Evolutionary conservation across 1,140 invertebrate species (phyloP).

Genomic region (Phymorhynchus buccinoides): DNA sequence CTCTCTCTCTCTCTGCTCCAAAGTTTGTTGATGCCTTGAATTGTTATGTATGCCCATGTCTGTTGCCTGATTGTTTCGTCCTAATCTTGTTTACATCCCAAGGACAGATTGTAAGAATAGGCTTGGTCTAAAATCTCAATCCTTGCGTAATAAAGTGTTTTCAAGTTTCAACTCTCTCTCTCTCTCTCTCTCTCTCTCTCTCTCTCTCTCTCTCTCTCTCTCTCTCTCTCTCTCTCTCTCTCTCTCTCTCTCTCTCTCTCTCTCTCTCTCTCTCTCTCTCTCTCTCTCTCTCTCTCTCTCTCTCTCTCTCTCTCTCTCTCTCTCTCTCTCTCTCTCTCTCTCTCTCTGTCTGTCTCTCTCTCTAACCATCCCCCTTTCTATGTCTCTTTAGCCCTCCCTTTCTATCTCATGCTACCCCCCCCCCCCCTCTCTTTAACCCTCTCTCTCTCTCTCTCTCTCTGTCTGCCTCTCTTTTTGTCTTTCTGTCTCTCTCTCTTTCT

Average conservation of each 20-base stretch:
- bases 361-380: not conserved
- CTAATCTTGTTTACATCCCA: no score
- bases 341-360: constrained; percentile 14
- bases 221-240: constrained; percentile 26
- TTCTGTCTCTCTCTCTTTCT: not conserved
- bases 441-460: constrained; percentile 7
- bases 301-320: not conserved
- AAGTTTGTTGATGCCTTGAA: no score
- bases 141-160: no score
- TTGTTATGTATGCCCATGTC: no score
- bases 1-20: not conserved
- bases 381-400: no score
- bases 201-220: not conserved
- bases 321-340: not conserved
- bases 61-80: no score
- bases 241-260: constrained; percentile 29
- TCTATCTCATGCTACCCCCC: no score
- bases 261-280: constrained; percentile 17
- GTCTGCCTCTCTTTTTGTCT: constrained; percentile 8
- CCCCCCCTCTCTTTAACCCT: not conserved
- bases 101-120: no score
- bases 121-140: no score
- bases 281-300: not conserved
- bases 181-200: not conserved
- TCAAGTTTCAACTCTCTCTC: no score